A percentile compares a stretch with the other conserved stretches of the same genome.
These are phyloP conservation scores for Spodoptera frugiperda DNA, from an alignment of 1,140 invertebrate species.

Conservation along the genomic window DNA sequence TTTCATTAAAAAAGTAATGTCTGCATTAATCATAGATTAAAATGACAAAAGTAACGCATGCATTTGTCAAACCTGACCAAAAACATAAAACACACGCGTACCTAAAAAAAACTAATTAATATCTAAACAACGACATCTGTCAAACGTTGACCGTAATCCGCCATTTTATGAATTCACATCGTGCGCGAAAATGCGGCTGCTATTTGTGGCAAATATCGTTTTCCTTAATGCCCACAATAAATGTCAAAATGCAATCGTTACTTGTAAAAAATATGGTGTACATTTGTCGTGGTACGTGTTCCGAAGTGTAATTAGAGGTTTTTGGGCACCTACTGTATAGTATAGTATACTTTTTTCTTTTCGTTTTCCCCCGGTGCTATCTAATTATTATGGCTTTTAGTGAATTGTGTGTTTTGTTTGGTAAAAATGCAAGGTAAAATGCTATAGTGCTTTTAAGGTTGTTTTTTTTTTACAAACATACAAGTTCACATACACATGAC, in stretches of 20 bases:
- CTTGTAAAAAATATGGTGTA: conserved; percentile 77
- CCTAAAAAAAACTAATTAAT: neutral
- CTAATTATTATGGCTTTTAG: conserved; percentile 31
- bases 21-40: too few species aligned
- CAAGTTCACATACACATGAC: too few species aligned
- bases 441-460: neutral
- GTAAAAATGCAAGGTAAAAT: conserved; percentile 11
- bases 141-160: conserved; percentile 52
- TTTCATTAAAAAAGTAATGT: too few species aligned
- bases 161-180: conserved; percentile 74
- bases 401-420: neutral
- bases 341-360: conserved; percentile 53
- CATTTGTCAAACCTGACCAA: neutral
- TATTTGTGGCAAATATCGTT: conserved; percentile 69
- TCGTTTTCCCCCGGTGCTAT: conserved; percentile 21
- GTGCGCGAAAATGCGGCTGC: conserved; percentile 68
- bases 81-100: too few species aligned
- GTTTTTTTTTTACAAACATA: too few species aligned
- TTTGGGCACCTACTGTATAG: conserved; percentile 52
- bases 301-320: conserved; percentile 74
- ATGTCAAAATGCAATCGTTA: conserved; percentile 79
- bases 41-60: too few species aligned
- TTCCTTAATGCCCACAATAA: conserved; percentile 76
- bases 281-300: conserved; percentile 70
- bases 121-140: conserved; percentile 6